Evolutionary conservation across 1,140 invertebrate species (phyloP), one percentile per base, ranked within the genome.

Genomic region (Drosophila aff.): DNA sequence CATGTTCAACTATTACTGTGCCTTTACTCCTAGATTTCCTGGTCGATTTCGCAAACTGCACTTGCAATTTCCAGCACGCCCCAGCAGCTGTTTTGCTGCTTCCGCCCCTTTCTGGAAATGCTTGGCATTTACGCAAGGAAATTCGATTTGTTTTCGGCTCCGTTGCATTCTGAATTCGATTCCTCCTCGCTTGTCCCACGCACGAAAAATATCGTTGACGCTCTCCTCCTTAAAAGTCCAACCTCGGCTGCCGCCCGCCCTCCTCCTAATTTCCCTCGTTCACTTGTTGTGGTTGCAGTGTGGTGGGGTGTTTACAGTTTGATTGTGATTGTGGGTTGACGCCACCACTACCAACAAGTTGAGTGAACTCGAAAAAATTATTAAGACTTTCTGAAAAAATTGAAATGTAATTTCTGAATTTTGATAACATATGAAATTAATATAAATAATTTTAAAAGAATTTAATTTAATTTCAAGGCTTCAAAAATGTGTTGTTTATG

Each of bases 251-350:
- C 33, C 21, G 3, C 2, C 26, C 16, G 52, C 46, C 28, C 23
- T 23, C 23, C 23, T 23, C 23, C 23, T 28, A 57, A 36, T 49
- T 44, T 38, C 40, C 50, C 44, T 26, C 69, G 43, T 71, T 63
- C 81, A 83, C 81, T 75, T 85, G 78, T 65, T 79, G 79, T 78
- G 73, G 66, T 64, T 69, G 83, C 79, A 57, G 76, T 57, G 46
- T 23, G 23, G 53, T 77, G 72, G 61, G 69, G 47, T 76, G 73
- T 76, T 76, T 87, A 87, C 76, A 65, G 79, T 79, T 82, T 72
- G 67, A 80, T 89, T 77, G 62, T 28, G 71, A 79, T 82, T 60
- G 74, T 44, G 74, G 72, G 61, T 38, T 58, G 62, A 60, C 50
- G 55, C 47, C 55, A 59, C 46, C 31, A 33, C 31, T 40, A 63